These are phyloP conservation scores for Erebia aethiops DNA, from an alignment of 2,888 invertebrate species.

Conservation along the genomic window DNA sequence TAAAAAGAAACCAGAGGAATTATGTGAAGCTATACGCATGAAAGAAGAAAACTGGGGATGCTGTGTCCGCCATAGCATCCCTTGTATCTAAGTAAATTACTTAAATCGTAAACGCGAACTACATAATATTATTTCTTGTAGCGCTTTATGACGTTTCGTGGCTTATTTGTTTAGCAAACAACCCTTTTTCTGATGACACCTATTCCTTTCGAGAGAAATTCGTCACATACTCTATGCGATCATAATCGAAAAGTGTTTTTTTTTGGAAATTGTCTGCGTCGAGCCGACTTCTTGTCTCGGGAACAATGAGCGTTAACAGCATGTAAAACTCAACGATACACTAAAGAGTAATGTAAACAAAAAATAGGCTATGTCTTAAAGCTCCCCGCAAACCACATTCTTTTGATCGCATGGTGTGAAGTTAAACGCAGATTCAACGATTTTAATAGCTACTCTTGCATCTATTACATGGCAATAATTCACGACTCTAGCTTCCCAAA, in stretches of 20 bases:
- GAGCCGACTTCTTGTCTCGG: constrained; percentile 61
- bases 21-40: not conserved
- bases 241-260: not conserved
- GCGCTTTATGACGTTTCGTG: too few relatives aligned
- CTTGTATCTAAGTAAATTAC: not conserved
- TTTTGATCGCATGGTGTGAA: not conserved
- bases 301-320: constrained; percentile 63
- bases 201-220: constrained; percentile 3
- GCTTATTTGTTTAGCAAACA: not conserved
- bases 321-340: constrained; percentile 81
- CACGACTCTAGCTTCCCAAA: not conserved
- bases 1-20: not conserved
- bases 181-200: not conserved
- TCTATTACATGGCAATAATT: not conserved
- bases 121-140: too few relatives aligned
- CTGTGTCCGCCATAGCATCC: not conserved
- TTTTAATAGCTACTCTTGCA: not conserved
- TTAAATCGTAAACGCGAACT: not conserved
- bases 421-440: not conserved
- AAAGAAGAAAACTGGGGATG: not conserved
- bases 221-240: not conserved
- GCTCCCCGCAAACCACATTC: constrained; percentile 1
- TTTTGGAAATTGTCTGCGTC: constrained; percentile 43
- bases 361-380: constrained; percentile 73
- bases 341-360: constrained; percentile 64